Evolutionary conservation across 2,113 vertebrate genomes (phyloP).

Genomic region (Antechinus flavipes): DNA sequence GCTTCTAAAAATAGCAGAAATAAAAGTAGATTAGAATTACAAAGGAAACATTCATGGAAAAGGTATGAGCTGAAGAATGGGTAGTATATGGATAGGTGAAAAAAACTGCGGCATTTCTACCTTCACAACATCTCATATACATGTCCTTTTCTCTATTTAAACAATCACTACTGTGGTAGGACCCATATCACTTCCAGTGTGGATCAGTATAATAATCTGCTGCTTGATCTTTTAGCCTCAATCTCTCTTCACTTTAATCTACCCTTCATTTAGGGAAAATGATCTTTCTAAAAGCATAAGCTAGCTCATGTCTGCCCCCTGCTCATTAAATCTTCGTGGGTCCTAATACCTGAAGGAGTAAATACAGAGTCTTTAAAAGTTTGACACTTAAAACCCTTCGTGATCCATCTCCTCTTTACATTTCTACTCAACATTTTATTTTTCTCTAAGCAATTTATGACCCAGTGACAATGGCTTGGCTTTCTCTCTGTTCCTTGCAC

Average conservation of each 20-base stretch:
- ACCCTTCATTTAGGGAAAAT: background rate
- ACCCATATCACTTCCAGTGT: too few relatives aligned
- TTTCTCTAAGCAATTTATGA: background rate
- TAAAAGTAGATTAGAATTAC: background rate
- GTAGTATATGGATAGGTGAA: too few relatives aligned
- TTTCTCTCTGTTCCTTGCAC: too few relatives aligned
- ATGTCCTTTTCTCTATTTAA: background rate
- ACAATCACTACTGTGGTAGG: background rate
- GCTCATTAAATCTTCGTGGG: background rate
- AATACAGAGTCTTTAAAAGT: background rate
- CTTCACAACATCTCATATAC: background rate
- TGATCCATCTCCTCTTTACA: background rate
- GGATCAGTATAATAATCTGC: background rate
- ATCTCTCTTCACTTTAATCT: background rate
- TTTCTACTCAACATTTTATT: background rate
- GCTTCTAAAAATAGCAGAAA: background rate
- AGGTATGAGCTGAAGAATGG: background rate
- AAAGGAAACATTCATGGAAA: background rate
- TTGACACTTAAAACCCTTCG: background rate
- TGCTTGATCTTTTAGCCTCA: background rate
- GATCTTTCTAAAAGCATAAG: background rate
- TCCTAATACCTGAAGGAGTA: background rate
- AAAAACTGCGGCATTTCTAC: too few relatives aligned
- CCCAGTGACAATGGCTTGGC: too few relatives aligned
- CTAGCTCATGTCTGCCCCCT: background rate